Evolutionary conservation across 2,113 vertebrate species (phyloP), one percentile per base, ranked within the genome.

Genomic region (Chroicocephalus ridibundus): DNA sequence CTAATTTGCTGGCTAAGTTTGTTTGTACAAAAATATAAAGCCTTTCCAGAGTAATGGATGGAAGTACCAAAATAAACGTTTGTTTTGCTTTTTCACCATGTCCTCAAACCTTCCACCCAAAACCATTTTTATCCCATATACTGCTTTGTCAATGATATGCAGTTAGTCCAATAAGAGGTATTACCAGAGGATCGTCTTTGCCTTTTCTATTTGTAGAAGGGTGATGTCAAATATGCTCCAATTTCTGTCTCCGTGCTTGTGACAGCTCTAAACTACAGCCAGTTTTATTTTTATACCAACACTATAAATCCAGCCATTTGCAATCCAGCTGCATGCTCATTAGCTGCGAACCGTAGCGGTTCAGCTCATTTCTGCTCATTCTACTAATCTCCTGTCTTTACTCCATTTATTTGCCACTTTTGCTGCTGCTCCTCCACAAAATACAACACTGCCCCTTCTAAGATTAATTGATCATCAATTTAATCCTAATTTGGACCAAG

Each of bases 401-500:
- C 98, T 98, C 98, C 98, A 98, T 98, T 99, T 99, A 99, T 99
- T 99, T 98, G 98, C 98, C 98, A 98, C 98, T 98, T 98, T 98
- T 98, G 98, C 98, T 99, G 98, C 98, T 98, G 98, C 98, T 99
- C 98, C 99, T 98, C 98, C 98, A 99, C 99, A 99, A 99, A 99
- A 98, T 98, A 98, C 98, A 99, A 99, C 98, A 98, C 98, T 98
- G 98, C 98, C 98, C 99, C 99, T 99, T 99, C 99, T 98, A 99
- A 98, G 99, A 99, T 99, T 99, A 99, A 99, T 99, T 99, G 99
- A 99, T 99, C 99, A 99, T 99, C 99, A 99, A 99, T 99, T 99
- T 99, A 99, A 98, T 98, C 98, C 98, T 99, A 99, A 99, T 99
- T 99, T 99, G 99, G 98, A 99, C 98, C 98, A 99, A 99, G 99